Percentiles rank a stretch among this genome's conserved stretches.
Conservation (phyloP, 2,888 invertebrate genomes). For the Caenorhabditis macrosperma region DNA sequence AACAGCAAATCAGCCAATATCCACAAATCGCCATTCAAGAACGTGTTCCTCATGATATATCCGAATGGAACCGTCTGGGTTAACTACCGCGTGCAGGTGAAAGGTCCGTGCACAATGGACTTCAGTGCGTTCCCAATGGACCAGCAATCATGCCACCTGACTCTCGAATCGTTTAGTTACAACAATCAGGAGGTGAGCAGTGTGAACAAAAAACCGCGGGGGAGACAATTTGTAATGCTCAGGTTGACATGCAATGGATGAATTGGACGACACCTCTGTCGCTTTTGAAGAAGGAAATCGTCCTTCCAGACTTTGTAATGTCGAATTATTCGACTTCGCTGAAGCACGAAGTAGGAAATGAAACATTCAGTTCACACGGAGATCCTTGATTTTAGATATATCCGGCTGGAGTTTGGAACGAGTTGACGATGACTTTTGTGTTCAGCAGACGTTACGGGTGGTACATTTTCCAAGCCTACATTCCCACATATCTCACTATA, state of each 20-base stretch:
- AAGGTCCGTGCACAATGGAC: slow-evolving; percentile 75
- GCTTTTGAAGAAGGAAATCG: slow-evolving; percentile 77
- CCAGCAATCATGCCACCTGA: slow-evolving; percentile 76
- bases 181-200: slow-evolving; percentile 69
- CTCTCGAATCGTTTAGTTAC: slow-evolving; percentile 79
- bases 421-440: slow-evolving; percentile 77
- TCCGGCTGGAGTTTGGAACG: slow-evolving; percentile 79
- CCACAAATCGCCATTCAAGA: slow-evolving; percentile 77
- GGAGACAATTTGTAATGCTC: not conserved
- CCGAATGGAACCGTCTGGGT: slow-evolving; percentile 80
- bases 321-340: slow-evolving; percentile 74
- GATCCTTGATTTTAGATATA: slow-evolving; percentile 66
- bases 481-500: slow-evolving; percentile 80
- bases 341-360: slow-evolving; percentile 65
- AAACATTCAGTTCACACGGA: not conserved
- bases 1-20: slow-evolving; percentile 77
- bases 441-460: slow-evolving; percentile 79
- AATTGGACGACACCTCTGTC: slow-evolving; percentile 72
- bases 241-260: slow-evolving; percentile 79
- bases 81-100: slow-evolving; percentile 76
- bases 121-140: slow-evolving; percentile 79
- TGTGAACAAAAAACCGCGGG: too few relatives aligned
- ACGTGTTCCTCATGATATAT: slow-evolving; percentile 80
- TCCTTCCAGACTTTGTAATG: slow-evolving; percentile 78
- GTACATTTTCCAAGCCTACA: slow-evolving; percentile 80